Conservation (phyloP, 2,113 vertebrate species). For the Myotis brandtii region DNA sequence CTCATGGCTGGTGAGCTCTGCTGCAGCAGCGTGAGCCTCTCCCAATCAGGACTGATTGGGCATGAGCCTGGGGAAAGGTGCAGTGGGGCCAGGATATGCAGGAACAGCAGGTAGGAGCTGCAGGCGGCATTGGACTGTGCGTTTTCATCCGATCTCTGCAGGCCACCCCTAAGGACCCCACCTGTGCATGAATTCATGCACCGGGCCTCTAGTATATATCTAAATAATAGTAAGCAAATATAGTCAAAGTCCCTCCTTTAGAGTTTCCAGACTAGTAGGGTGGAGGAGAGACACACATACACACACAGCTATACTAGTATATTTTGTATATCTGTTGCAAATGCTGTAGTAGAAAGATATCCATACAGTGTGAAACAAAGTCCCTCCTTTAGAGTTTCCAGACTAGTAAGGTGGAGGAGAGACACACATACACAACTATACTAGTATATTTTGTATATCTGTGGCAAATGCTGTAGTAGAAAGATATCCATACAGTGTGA, state of each 20-base stretch:
- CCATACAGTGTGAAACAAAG: background rate
- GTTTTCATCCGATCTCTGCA: no score
- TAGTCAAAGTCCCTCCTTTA: background rate
- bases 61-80: no score
- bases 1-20: no score
- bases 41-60: no score
- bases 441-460: background rate
- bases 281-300: background rate
- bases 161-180: no score
- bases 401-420: background rate
- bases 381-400: background rate
- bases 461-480: background rate
- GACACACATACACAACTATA: background rate
- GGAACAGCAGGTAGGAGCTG: no score
- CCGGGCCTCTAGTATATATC: background rate
- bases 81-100: no score
- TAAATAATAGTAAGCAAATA: background rate
- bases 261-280: background rate
- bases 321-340: background rate
- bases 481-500: background rate
- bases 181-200: no score
- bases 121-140: no score
- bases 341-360: background rate
- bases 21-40: no score
- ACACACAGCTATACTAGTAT: background rate